Evolutionary conservation across 2,113 vertebrate genomes (phyloP).

Genomic region (Leuciscus idus): DNA sequence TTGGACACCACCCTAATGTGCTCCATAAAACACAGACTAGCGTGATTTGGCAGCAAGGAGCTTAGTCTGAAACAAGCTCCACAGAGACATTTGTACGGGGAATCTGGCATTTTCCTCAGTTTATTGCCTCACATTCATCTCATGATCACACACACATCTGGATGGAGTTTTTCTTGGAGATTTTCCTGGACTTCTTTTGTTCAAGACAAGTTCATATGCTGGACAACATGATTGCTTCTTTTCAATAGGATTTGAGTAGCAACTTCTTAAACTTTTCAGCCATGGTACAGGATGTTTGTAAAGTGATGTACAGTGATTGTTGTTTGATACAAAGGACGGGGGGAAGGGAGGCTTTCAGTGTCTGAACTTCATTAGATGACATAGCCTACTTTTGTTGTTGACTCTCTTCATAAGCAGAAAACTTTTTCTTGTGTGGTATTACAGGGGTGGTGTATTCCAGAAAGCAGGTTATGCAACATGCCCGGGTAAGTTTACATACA

Average conservation of each 20-base stretch:
- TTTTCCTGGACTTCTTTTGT: not conserved
- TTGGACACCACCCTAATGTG: not conserved
- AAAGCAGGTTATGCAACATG: too few relatives aligned
- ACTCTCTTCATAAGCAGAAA: not conserved
- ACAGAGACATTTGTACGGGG: not conserved
- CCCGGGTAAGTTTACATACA: not conserved
- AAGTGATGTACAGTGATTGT: not conserved
- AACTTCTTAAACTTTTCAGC: not conserved
- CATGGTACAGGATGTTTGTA: not conserved
- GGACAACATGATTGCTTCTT: not conserved
- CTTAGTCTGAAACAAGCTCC: not conserved
- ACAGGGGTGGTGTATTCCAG: not conserved
- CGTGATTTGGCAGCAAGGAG: slow-evolving; percentile 6
- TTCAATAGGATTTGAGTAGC: not conserved
- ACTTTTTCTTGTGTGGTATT: not conserved
- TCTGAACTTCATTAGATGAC: not conserved
- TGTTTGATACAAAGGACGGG: not conserved
- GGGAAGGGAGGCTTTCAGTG: not conserved
- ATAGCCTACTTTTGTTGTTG: not conserved
- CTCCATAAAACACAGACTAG: slow-evolving; percentile 18
- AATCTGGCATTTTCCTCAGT: not conserved
- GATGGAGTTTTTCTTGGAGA: not conserved
- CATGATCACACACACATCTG: slow-evolving; percentile 6
- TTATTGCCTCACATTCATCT: slow-evolving; percentile 9
- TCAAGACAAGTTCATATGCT: not conserved